Evolutionary conservation across 2,113 vertebrate genomes (phyloP).

Genomic region (Nyctibius bracteatus): DNA sequence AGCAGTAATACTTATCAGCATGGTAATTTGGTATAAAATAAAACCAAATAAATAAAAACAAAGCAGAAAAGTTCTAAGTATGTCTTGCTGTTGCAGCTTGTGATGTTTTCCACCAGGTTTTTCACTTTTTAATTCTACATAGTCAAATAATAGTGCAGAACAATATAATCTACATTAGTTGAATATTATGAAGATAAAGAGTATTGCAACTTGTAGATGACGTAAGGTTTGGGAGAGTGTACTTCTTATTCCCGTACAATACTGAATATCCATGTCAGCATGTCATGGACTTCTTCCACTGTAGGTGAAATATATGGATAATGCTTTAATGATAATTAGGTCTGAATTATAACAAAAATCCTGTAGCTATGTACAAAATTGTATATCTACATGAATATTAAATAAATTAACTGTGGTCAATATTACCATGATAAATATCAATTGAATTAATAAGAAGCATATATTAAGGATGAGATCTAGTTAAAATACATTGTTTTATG

Average conservation of each 20-base stretch:
- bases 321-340: slow-evolving; percentile 55
- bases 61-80: neutral
- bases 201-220: neutral
- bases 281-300: slow-evolving; percentile 21
- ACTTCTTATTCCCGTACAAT: slow-evolving; percentile 12
- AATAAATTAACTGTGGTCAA: slow-evolving; percentile 56
- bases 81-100: neutral
- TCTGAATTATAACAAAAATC: slow-evolving; percentile 51
- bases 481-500: neutral
- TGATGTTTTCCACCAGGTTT: neutral
- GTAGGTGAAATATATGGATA: slow-evolving; percentile 46
- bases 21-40: neutral
- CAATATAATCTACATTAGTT: neutral
- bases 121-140: neutral
- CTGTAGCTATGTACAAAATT: slow-evolving; percentile 38
- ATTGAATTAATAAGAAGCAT: neutral
- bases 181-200: neutral
- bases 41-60: too few species aligned
- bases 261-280: neutral
- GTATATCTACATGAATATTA: slow-evolving; percentile 19
- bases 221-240: neutral
- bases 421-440: slow-evolving; percentile 45
- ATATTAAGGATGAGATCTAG: neutral
- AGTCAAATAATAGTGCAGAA: neutral
- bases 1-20: neutral